phyloP scores from a whole-genome alignment of 2,888 invertebrate genomes.

The Mallateleia sp. region DNA sequence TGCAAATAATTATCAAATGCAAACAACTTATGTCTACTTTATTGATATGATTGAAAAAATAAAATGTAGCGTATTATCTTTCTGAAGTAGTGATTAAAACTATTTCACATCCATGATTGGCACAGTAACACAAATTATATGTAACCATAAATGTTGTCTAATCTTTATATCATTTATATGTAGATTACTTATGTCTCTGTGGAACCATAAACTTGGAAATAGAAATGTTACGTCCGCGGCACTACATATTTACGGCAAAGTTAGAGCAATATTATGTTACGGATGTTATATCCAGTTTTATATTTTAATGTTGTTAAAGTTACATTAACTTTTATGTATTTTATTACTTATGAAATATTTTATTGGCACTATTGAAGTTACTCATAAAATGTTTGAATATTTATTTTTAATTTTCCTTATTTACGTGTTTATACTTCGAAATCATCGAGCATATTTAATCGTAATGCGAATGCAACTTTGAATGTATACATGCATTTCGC shows the following conservation, averaged over 20 bases:
- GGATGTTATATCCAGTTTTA: not conserved
- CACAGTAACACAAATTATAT: not conserved
- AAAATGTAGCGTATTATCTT: no score
- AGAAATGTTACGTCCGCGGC: not conserved
- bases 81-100: no score
- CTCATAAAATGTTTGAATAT: no score
- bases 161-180: constrained; percentile 12
- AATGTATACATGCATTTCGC: not conserved
- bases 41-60: no score
- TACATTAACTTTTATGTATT: not conserved
- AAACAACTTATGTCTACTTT: no score
- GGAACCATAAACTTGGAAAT: constrained; percentile 6
- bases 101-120: no score
- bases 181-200: constrained; percentile 10
- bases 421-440: no score
- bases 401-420: no score
- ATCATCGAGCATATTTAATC: no score
- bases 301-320: not conserved
- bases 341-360: not conserved
- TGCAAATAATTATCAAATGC: no score
- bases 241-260: constrained; percentile 3
- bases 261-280: not conserved
- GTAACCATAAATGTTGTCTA: constrained; percentile 1
- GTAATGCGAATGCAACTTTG: no score
- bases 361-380: not conserved